Base-by-base conservation (phyloP, 2,113 vertebrate genomes). In the Varanus salvator region DNA sequence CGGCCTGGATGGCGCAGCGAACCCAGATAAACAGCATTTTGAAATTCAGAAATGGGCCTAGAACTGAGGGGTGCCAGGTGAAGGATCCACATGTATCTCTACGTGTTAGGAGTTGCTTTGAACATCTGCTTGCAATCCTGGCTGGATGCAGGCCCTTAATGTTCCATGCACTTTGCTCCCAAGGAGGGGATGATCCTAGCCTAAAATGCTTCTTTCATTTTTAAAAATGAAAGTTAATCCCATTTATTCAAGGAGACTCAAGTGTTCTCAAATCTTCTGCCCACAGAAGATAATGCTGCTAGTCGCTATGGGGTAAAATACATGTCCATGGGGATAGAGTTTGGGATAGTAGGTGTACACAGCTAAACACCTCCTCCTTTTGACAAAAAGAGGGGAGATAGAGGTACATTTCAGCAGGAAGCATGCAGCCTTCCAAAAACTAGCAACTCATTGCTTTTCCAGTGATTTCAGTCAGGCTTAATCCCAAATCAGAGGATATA, bases 61-160 rank as follows among this genome's bases (percentile, higher is more conserved):
- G 91, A 87, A 84, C 19, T 81, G 2, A 89, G 64, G 84, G 60
- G 38, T 78, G 74, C 15, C 38, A 84, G 80, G 76, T 83, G 21
- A 27, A 17, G 82, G 78, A 14, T 69, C 2, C 66, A 69, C 27
- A 69, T 25, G 6, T 44, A 44, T 44, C 38, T 44, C 38, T 44
- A 3, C 38, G 38, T 68, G 66, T 68, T 25, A 25, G 5, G 25
- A 68, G 14, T 27, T 27, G 14, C 27, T 69, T 1, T 2, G 21
- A 69, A 69, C 66, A 23, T 25, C 64, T 23, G 64, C 23, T 23
- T 82, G 34, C 54, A 64, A 23, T 52, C 54, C 21, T 34, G 23
- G 4, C 64, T 82, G 80, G 80, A 57, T n/a, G 34, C n/a, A 38
- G n/a, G 60, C 54, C 80, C 66, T 2, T 27, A 6, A 25, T 69